Evolutionary conservation across 2,888 invertebrate genomes (phyloP).

Genomic region (Stenolophus ochropezus): DNA sequence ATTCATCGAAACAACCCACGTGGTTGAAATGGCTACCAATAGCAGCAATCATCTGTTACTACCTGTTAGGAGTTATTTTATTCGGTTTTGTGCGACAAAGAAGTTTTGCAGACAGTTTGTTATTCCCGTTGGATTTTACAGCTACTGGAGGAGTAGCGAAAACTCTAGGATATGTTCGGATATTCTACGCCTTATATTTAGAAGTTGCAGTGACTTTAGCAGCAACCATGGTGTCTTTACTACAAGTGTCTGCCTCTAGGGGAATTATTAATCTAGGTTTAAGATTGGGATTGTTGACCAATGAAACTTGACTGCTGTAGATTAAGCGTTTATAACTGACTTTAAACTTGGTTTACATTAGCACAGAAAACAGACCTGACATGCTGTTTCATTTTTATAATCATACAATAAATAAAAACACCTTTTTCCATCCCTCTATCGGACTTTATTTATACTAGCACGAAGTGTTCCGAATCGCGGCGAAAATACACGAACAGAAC

Average conservation of each 20-base stretch:
- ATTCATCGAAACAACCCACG: constrained; percentile 63
- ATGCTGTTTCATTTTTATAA: no score
- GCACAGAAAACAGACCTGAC: no score
- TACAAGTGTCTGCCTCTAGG: constrained; percentile 77
- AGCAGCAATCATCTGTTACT: constrained; percentile 75
- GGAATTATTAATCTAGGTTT: constrained; percentile 76
- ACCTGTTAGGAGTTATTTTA: constrained; percentile 76
- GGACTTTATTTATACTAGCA: no score
- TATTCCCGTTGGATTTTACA: constrained; percentile 83
- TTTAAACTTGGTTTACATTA: no score
- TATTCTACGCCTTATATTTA: constrained; percentile 81
- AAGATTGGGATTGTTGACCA: constrained; percentile 75
- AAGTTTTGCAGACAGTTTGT: constrained; percentile 74
- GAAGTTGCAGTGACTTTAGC: constrained; percentile 81
- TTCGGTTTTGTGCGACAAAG: constrained; percentile 78
- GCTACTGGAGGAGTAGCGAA: constrained; percentile 81
- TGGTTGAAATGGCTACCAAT: constrained; percentile 73
- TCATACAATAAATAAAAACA: no score
- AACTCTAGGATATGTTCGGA: constrained; percentile 76
- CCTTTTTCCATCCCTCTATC: no score
- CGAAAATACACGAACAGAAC: no score
- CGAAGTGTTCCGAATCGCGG: no score
- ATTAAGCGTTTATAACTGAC: no score
- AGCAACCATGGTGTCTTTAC: constrained; percentile 77
- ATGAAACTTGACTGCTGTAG: constrained; percentile 64